Evolutionary conservation across 2,888 invertebrate genomes (phyloP), one percentile per base, ranked within the genome.

Genomic region (Kuschelorhynchus macadamiae): DNA sequence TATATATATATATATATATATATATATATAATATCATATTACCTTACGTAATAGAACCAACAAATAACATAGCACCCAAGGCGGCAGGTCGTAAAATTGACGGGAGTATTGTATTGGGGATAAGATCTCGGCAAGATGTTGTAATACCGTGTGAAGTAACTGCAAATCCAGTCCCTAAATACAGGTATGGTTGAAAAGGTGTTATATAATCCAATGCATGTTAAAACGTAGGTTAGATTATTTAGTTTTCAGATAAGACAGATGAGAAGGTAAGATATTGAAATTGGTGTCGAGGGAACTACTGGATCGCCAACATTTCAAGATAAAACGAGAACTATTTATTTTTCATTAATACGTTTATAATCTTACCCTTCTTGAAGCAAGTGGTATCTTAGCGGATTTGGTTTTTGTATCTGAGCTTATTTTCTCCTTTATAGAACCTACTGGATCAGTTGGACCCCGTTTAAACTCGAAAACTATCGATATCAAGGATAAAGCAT

Each of bases 141-240:
- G 84, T 89, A 77, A 84, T 92, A 82, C 86, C 88, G 76, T 92
- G 92, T 82, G 89, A 90, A 80, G 88, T 90, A 73, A 88, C 89
- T 79, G 90, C 89, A 79, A 91, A 86, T 81, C 92, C 92, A 70
- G 88, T 88, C 71, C 91, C 92, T 71, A 79, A 88, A 76, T 72
- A 65, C 53, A 72, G 65, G 72, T 72, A 71, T 18, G 70, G 7
- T n/a, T 52, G 46, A 18, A 46, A 42, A 14, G 11, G 14, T 42
- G 9, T 8, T 11, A 11, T 11, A 12, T 14, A 1, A 2, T 1
- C 14, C n/a, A n/a, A n/a, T n/a, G n/a, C n/a, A n/a, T n/a, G 11
- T 42, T 12, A 41, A 41, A 41, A 41, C 12, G 12, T 42, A n/a
- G 17, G 18, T 20, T 47, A 2, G 47, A n/a, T n/a, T n/a, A n/a